These are phyloP conservation scores for Mungos mungo DNA, from an alignment of 2,113 vertebrate genomes.

Conservation along the genomic window DNA sequence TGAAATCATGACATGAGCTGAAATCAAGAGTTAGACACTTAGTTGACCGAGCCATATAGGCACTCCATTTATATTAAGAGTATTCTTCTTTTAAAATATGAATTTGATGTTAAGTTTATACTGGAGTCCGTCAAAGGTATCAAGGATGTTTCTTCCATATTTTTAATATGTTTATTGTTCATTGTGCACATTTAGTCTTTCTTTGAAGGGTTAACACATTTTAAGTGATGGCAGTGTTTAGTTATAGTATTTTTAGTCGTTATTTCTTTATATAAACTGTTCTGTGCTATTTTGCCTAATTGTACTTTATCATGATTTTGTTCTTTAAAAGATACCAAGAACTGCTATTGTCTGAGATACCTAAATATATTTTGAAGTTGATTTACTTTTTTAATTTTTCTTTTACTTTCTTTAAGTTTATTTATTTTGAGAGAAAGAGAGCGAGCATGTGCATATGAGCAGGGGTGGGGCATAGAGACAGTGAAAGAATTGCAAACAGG, in stretches of 20 bases:
- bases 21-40: no score
- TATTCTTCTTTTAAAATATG: not conserved
- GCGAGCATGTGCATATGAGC: no score
- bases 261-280: not conserved
- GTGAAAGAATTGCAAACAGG: no score
- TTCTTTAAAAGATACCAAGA: not conserved
- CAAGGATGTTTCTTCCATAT: not conserved
- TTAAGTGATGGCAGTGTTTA: not conserved
- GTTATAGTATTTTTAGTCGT: not conserved
- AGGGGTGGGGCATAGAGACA: no score
- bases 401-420: no score
- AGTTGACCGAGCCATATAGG: no score
- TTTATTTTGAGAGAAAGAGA: no score
- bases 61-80: no score
- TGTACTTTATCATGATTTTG: not conserved
- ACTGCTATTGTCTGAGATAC: not conserved
- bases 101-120: not conserved
- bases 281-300: not conserved
- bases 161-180: not conserved
- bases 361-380: not conserved
- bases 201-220: not conserved
- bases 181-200: not conserved
- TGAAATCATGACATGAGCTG: no score
- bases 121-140: not conserved
- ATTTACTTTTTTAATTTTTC: not conserved